Base-by-base conservation (phyloP, 2,113 vertebrate genomes). In the Archocentrus centrarchus region DNA sequence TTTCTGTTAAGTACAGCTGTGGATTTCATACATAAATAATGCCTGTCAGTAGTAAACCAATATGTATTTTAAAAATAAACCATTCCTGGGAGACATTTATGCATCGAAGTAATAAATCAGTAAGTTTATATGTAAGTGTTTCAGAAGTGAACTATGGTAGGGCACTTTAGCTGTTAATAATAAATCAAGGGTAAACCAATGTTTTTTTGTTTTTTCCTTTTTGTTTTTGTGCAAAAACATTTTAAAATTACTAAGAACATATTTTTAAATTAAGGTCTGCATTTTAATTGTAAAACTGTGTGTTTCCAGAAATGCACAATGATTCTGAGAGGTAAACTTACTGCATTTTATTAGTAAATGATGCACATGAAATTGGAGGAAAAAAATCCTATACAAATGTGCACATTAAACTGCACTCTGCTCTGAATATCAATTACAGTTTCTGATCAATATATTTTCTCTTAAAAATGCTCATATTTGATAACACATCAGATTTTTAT, bases 1-100 rank as follows among this genome's bases (percentile, higher is more conserved):
- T 55, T 50, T 39, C 18, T 78, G 75, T 53, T 24, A 18, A 59
- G 59, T 27, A 44, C 63, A 82, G 57, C 84, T 17, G 66, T 62
- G 50, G 41, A 55, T 70, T 77, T 80, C 82, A 78, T 47, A 24
- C 58, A 83, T 39, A 77, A 75, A 62, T 59, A 41, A 78, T 39
- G 59, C 13, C 70, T 24, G 79, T 88, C 88, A 90, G 86, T 77
- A 82, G 83, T 84, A 80, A 88, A 89, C 86, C 85, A 70, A 3
- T 8, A n/a, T 44, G 9, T 50, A 70, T 77, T 39, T 79, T 59
- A 47, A 44, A 82, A 82, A 66, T 17, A 62, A 58, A 50, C 10
- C 14, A 0, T 61, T 64, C 73, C 57, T 41, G 27, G 9, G 24
- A 75, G 47, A 80, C 17, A 35, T 60, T 76, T 20, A 75, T 79